Conservation (phyloP, 37 sponge, comb jelly and placozoan species). For the Aplysina aerophoba region DNA sequence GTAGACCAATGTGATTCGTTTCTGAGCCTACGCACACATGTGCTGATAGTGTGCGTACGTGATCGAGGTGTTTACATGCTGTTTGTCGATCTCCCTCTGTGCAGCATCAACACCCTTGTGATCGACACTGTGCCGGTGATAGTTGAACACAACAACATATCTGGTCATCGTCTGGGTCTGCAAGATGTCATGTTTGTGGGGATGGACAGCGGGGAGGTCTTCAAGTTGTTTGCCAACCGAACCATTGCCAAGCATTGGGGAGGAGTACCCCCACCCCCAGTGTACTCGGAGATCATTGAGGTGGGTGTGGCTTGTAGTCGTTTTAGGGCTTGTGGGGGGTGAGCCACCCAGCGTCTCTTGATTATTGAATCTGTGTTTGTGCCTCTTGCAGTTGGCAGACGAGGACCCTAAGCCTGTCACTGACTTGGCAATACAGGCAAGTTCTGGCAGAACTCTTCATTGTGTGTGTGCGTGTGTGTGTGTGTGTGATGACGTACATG, state of each 20-base stretch:
- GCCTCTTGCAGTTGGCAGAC: neutral
- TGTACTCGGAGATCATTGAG: constrained; percentile 10
- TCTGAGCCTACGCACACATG: no score
- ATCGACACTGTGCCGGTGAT: constrained; percentile 1
- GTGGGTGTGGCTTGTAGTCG: neutral
- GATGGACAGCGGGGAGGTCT: neutral
- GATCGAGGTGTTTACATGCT: neutral
- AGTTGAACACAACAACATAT: neutral
- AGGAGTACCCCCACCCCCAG: neutral
- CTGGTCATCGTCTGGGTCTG: neutral
- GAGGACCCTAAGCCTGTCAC: constrained; percentile 4
- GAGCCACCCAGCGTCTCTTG: neutral
- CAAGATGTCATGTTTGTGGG: constrained; percentile 29
- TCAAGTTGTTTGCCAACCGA: constrained; percentile 3
- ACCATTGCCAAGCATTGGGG: neutral
- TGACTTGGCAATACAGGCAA: constrained; percentile 3
- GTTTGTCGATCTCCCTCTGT: neutral
- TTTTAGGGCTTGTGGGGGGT: neutral
- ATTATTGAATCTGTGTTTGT: neutral
- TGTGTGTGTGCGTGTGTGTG: no score
- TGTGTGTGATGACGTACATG: no score
- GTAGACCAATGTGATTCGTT: no score
- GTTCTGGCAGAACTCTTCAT: no score
- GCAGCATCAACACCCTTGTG: neutral
- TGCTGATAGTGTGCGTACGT: no score